Conservation (phyloP, 2,888 invertebrate species). For the Pycnomerus fuliginosus region DNA sequence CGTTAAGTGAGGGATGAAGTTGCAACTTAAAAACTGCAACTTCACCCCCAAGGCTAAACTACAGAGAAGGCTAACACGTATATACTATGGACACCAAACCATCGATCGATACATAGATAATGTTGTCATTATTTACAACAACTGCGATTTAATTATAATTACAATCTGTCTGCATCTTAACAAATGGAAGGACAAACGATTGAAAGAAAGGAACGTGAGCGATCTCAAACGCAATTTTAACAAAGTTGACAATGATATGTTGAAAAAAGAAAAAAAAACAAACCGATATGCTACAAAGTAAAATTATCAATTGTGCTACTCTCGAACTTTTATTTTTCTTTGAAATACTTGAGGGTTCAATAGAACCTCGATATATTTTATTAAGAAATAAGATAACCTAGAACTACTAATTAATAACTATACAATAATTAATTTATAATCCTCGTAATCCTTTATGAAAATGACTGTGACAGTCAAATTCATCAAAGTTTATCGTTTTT, state of each 20-base stretch:
- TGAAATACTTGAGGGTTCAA: constrained; percentile 47
- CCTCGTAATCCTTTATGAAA: constrained; percentile 44
- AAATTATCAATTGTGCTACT: constrained; percentile 54
- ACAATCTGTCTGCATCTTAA: constrained; percentile 16
- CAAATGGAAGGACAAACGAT: constrained; percentile 24
- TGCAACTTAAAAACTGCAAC: too few species aligned
- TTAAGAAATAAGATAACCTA: constrained; percentile 45
- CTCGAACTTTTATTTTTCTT: constrained; percentile 39
- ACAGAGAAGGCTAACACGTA: constrained; percentile 40
- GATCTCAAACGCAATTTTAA: constrained; percentile 13
- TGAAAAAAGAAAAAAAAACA: constrained; percentile 27
- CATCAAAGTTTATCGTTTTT: constrained; percentile 39
- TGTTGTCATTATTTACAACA: constrained; percentile 50
- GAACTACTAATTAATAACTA: constrained; percentile 49
- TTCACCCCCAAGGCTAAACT: constrained; percentile 30
- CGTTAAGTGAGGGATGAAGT: too few species aligned
- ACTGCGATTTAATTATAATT: constrained; percentile 22
- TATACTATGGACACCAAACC: constrained; percentile 46
- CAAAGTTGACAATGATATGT: constrained; percentile 19
- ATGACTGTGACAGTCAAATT: constrained; percentile 43
- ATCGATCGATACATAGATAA: constrained; percentile 44
- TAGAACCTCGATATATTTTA: constrained; percentile 43
- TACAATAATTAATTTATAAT: constrained; percentile 50
- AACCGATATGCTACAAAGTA: constrained; percentile 24
- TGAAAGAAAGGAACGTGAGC: constrained; percentile 23